phyloP scores from a whole-genome alignment of 2,113 vertebrate genomes.

The Amblyopsis rosae region DNA sequence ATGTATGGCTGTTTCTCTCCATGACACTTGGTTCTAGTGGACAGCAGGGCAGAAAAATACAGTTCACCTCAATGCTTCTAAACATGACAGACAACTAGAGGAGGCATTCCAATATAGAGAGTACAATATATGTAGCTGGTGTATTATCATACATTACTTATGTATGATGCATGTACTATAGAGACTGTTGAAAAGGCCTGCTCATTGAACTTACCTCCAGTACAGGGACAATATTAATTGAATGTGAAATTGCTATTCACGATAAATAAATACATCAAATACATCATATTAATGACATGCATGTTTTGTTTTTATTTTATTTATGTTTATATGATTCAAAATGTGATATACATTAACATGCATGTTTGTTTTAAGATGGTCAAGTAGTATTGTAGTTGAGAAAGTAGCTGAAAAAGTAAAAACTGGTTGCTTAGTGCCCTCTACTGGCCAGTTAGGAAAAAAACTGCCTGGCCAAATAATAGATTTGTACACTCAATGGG shows the following conservation, averaged over 20 bases:
- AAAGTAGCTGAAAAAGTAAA: not conserved
- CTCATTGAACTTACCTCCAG: too few species aligned
- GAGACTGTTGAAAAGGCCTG: too few species aligned
- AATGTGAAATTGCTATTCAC: too few species aligned
- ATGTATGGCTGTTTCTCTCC: constrained; percentile 1
- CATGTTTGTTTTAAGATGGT: not conserved
- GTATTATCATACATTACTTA: too few species aligned
- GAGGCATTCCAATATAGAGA: not conserved
- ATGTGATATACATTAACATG: not conserved
- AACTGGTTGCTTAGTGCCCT: constrained; percentile 30
- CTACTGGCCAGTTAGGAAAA: constrained; percentile 44
- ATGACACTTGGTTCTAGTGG: constrained; percentile 14
- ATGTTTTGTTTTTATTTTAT: too few species aligned
- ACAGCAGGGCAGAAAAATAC: not conserved
- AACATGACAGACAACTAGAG: constrained; percentile 2
- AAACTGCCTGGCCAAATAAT: not conserved
- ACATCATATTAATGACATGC: too few species aligned
- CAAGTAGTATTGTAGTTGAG: not conserved
- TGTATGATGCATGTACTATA: too few species aligned
- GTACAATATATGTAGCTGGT: not conserved
- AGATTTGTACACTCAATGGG: not conserved
- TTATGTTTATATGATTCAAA: too few species aligned
- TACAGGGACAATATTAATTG: too few species aligned
- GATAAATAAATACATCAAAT: too few species aligned
- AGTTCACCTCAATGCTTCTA: not conserved